phyloP scores from a whole-genome alignment of 2,888 invertebrate genomes.

The Conistra vaccinii region DNA sequence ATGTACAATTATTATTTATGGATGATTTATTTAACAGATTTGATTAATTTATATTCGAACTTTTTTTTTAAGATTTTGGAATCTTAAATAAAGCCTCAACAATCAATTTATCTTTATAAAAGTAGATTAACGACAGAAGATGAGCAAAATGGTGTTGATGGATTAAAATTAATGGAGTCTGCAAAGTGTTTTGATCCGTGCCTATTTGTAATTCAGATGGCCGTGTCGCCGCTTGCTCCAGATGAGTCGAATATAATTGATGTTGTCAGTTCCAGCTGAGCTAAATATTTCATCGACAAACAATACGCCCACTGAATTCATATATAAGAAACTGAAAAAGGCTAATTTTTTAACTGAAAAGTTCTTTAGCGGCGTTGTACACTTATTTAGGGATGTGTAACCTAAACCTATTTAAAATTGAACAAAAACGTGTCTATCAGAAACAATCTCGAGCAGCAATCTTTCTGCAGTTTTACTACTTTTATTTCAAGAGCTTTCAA shows the following conservation, averaged over 20 bases:
- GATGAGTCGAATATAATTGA: conserved; percentile 69
- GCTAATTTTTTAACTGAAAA: too few species aligned
- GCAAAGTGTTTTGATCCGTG: conserved; percentile 68
- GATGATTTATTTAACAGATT: conserved; percentile 2
- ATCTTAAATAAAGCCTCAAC: conserved; percentile 9
- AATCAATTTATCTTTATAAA: conserved; percentile 17
- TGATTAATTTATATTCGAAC: background rate
- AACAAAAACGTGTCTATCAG: conserved; percentile 4
- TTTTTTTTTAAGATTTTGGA: background rate
- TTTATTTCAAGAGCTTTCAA: conserved; percentile 26
- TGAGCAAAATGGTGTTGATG: conserved; percentile 50
- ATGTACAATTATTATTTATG: conserved; percentile 6
- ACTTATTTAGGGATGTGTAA: too few species aligned
- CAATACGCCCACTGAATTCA: conserved; percentile 67
- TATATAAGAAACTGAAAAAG: conserved; percentile 16
- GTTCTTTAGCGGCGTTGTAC: too few species aligned
- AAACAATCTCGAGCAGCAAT: conserved; percentile 14
- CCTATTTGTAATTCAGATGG: conserved; percentile 76
- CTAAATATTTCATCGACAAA: conserved; percentile 71
- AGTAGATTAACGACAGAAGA: conserved; percentile 32
- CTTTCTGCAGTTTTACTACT: conserved; percentile 5
- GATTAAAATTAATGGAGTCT: conserved; percentile 64
- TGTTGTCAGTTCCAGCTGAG: conserved; percentile 67
- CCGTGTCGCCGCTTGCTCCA: conserved; percentile 62
- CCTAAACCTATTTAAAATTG: background rate